These are phyloP conservation scores for Caenorhabditis brenneri DNA, from an alignment of 1,140 invertebrate genomes.

Conservation along the genomic window DNA sequence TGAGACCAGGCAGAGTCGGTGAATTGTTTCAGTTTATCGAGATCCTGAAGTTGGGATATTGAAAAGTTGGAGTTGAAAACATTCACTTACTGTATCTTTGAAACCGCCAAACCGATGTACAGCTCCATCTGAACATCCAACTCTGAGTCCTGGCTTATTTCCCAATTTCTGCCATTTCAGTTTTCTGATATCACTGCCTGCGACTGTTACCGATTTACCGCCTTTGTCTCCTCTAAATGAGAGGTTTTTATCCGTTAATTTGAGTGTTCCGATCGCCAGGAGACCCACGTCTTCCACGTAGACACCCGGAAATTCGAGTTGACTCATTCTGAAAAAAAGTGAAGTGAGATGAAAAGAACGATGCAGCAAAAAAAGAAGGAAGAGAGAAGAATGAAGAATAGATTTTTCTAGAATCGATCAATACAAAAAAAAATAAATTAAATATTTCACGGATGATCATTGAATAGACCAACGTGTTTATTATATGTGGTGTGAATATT, in stretches of 20 bases:
- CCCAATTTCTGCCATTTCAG: constrained; percentile 91
- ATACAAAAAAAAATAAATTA: no score
- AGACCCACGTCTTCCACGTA: constrained; percentile 18
- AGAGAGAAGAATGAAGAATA: no score
- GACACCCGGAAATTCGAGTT: background rate
- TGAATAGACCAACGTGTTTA: no score
- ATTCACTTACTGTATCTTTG: constrained; percentile 81
- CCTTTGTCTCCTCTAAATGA: background rate
- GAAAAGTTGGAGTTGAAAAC: background rate
- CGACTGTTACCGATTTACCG: background rate
- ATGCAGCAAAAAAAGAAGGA: background rate
- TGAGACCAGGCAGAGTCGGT: constrained; percentile 80
- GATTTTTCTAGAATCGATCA: no score
- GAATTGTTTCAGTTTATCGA: constrained; percentile 76
- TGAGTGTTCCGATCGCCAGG: background rate
- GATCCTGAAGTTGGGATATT: constrained; percentile 62
- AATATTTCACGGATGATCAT: no score
- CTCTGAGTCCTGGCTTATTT: constrained; percentile 83
- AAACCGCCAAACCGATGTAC: constrained; percentile 92
- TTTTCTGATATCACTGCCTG: constrained; percentile 80
- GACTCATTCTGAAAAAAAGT: background rate
- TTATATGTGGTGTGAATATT: no score
- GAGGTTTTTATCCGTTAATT: background rate
- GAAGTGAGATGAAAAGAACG: no score
- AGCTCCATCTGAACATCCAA: constrained; percentile 88